phyloP scores from a whole-genome alignment of 2,113 vertebrate species.

The Speoplatyrhinus poulsoni region DNA sequence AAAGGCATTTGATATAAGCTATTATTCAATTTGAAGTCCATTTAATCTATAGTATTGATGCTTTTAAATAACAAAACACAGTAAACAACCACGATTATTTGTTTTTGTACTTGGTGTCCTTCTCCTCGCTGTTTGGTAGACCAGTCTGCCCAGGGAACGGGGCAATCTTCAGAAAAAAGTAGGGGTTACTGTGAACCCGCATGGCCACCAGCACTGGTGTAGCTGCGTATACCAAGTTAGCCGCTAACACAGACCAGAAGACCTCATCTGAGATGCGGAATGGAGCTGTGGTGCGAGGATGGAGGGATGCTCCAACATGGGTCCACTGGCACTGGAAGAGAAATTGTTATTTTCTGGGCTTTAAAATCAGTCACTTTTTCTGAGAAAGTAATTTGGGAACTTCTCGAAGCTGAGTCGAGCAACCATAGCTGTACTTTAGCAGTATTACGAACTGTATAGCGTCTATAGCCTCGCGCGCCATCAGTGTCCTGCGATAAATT shows the following conservation, averaged over 20 bases:
- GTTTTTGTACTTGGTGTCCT: slow-evolving; percentile 70
- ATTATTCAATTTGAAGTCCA: neutral
- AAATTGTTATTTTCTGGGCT: no score
- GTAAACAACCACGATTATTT: slow-evolving; percentile 27
- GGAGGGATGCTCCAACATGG: slow-evolving; percentile 83
- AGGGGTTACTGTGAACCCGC: slow-evolving; percentile 75
- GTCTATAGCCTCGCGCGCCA: neutral
- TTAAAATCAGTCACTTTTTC: neutral
- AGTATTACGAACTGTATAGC: neutral
- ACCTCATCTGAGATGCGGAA: slow-evolving; percentile 80
- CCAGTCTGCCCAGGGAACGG: slow-evolving; percentile 62
- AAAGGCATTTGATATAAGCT: neutral
- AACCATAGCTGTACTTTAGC: no score
- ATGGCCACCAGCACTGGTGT: slow-evolving; percentile 78
- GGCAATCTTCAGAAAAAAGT: slow-evolving; percentile 75
- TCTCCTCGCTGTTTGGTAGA: slow-evolving; percentile 71
- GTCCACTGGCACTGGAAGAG: slow-evolving; percentile 84
- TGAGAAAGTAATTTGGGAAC: neutral
- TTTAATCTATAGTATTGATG: slow-evolving; percentile 19
- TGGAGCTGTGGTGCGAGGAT: slow-evolving; percentile 80
- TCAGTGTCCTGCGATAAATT: neutral
- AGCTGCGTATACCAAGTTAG: slow-evolving; percentile 76
- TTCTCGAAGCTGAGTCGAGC: no score
- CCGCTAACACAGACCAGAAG: slow-evolving; percentile 72
- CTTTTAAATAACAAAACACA: slow-evolving; percentile 25